These are phyloP conservation scores for Brachyhypopomus occidentalis DNA, from an alignment of 2,113 vertebrate genomes.

Conservation along the genomic window DNA sequence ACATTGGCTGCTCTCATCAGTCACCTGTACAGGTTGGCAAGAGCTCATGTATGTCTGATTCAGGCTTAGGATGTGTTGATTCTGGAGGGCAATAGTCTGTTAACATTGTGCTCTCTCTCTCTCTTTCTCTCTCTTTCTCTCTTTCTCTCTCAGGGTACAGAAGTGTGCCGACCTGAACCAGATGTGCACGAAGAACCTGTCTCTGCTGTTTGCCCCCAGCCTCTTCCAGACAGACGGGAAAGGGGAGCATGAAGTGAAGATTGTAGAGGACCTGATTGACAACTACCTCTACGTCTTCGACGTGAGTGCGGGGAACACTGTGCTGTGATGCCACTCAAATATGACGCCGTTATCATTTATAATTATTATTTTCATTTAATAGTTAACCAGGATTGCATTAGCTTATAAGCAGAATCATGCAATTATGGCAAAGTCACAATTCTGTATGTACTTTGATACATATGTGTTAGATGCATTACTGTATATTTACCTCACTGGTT, in stretches of 20 bases:
- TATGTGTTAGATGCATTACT: not conserved
- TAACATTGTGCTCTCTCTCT: not conserved
- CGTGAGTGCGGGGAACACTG: conserved; percentile 71
- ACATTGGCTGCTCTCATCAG: conserved; percentile 89
- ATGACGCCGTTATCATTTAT: not conserved
- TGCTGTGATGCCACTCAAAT: not conserved
- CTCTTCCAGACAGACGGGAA: conserved; percentile 97
- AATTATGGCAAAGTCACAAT: not conserved
- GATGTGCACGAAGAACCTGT: conserved; percentile 97
- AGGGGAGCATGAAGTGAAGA: conserved; percentile 92
- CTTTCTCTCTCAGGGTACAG: conserved; percentile 81
- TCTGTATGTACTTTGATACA: not conserved
- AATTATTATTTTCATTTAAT: not conserved
- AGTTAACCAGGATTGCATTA: not conserved
- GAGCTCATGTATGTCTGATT: not conserved
- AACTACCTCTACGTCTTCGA: conserved; percentile 90
- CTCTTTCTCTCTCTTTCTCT: not conserved
- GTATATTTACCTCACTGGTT: not conserved
- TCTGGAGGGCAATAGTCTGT: not conserved
- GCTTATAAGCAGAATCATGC: not conserved
- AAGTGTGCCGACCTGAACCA: conserved; percentile 95
- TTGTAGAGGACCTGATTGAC: conserved; percentile 93
- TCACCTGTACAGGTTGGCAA: conserved; percentile 89
- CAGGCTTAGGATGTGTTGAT: not conserved
- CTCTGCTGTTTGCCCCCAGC: conserved; percentile 94